Conservation (phyloP, 2,797 vertebrate species). For the Diglossa cyanea region DNA sequence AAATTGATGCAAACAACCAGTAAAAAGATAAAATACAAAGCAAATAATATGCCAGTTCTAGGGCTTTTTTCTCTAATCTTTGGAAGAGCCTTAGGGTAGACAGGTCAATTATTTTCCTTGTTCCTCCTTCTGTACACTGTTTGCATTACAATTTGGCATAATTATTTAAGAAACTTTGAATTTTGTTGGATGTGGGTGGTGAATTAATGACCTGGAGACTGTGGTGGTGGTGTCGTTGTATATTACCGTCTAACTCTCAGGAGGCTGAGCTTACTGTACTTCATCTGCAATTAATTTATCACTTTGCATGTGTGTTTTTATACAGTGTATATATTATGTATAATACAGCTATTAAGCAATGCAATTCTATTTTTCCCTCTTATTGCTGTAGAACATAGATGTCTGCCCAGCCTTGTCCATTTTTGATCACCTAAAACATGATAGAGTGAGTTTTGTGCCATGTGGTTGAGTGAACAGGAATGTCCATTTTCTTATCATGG, state of each 20-base stretch:
- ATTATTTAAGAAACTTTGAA: conserved; percentile 5
- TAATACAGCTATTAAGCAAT: background rate
- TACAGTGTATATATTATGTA: background rate
- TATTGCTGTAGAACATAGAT: background rate
- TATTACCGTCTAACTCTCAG: background rate
- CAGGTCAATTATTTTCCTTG: conserved; percentile 48
- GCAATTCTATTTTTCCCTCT: background rate
- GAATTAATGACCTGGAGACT: background rate
- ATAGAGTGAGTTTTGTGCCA: background rate
- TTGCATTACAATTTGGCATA: conserved; percentile 30
- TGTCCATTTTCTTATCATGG: background rate
- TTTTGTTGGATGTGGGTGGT: conserved; percentile 18
- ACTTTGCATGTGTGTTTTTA: background rate
- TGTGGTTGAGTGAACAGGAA: background rate
- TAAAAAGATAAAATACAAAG: conserved; percentile 57
- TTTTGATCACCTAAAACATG: background rate
- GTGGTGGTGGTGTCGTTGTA: background rate
- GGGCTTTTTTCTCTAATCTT: conserved; percentile 49
- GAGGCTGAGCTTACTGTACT: background rate
- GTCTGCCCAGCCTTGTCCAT: background rate
- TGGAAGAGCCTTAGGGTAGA: conserved; percentile 4
- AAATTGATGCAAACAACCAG: conserved; percentile 53
- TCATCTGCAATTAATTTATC: conserved; percentile 14
- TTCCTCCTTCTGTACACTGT: conserved; percentile 32
- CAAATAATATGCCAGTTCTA: conserved; percentile 23